Evolutionary conservation across 92 coral and sea anemone species (phyloP).

Genomic region (Pocillopora grandis): DNA sequence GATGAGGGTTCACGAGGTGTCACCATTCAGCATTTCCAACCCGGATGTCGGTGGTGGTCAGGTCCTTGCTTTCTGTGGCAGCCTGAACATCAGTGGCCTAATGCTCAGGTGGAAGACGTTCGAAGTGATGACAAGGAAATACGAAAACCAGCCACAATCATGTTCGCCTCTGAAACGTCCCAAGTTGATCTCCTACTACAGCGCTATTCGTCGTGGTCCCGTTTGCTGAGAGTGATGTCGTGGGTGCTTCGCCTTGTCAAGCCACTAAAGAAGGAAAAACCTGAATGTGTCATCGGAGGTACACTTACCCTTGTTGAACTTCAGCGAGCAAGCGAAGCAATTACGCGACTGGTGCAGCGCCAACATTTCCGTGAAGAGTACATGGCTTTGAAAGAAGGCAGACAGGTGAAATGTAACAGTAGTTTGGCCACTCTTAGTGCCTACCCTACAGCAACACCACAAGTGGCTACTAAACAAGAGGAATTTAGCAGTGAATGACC

Average conservation of each 20-base stretch:
- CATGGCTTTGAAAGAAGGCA: constrained; percentile 46
- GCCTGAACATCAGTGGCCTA: constrained; percentile 46
- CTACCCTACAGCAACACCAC: constrained; percentile 34
- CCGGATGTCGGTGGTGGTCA: constrained; percentile 48
- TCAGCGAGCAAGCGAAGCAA: constrained; percentile 34
- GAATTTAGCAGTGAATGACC: constrained; percentile 46
- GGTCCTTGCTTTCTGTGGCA: constrained; percentile 57
- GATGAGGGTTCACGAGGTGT: constrained; percentile 68
- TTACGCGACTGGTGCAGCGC: constrained; percentile 50
- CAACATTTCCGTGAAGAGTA: constrained; percentile 54
- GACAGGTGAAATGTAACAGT: constrained; percentile 55
- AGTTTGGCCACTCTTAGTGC: constrained; percentile 48
- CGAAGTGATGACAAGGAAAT: constrained; percentile 46
- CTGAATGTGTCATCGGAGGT: neutral
- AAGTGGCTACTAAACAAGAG: constrained; percentile 37
- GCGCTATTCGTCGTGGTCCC: constrained; percentile 57
- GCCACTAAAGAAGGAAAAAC: constrained; percentile 15
- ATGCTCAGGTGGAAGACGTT: constrained; percentile 13
- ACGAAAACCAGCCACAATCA: constrained; percentile 8
- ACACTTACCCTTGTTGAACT: constrained; percentile 47
- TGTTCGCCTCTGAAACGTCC: neutral
- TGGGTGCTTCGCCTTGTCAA: constrained; percentile 60
- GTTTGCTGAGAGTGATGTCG: constrained; percentile 54
- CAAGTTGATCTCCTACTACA: constrained; percentile 18
- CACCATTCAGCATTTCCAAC: constrained; percentile 17